phyloP scores from a whole-genome alignment of 2,888 invertebrate genomes.

The Tenthredo mesomela region DNA sequence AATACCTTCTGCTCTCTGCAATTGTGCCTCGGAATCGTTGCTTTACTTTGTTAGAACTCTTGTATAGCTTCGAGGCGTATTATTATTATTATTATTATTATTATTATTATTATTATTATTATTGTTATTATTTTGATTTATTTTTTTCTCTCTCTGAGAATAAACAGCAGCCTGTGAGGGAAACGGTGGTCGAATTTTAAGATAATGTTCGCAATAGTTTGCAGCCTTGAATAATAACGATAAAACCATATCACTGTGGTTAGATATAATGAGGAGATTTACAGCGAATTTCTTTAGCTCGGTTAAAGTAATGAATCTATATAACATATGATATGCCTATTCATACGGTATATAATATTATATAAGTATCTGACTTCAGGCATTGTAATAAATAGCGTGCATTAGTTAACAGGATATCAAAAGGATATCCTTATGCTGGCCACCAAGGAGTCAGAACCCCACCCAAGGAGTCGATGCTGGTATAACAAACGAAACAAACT shows the following conservation, averaged over 20 bases:
- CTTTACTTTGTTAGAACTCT: not conserved
- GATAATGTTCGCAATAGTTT: conserved; percentile 7
- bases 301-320: not conserved
- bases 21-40: not conserved
- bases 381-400: conserved; percentile 76
- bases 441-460: conserved; percentile 75
- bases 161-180: not conserved
- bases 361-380: conserved; percentile 8
- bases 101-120: not conserved
- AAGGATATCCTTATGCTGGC: conserved; percentile 75
- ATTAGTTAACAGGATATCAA: conserved; percentile 78
- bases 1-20: not conserved
- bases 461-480: conserved; percentile 73
- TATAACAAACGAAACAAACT: conserved; percentile 57
- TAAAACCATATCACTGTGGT: conserved; percentile 26
- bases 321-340: not conserved
- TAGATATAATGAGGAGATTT: conserved; percentile 7
- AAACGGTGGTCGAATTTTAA: conserved; percentile 32
- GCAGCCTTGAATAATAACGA: conserved; percentile 29
- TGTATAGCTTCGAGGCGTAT: not conserved
- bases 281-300: not conserved
- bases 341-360: conserved; percentile 21
- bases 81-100: no score
- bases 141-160: not conserved
- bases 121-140: not conserved